Percentiles rank a stretch among this genome's conserved stretches.
phyloP scores from a whole-genome alignment of 2,888 invertebrate genomes.

The Pogonocherus hispidulus region DNA sequence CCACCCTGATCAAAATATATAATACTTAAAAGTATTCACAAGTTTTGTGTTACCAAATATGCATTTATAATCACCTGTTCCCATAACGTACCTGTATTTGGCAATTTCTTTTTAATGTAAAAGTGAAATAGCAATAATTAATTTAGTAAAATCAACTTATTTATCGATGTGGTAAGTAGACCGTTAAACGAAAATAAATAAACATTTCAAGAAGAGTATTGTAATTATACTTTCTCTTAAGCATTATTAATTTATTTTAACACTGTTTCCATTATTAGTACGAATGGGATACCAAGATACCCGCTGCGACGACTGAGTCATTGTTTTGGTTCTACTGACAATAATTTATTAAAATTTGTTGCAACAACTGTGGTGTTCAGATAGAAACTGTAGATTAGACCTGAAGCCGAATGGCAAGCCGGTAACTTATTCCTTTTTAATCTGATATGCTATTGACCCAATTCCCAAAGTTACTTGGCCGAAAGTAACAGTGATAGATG shows the following conservation, averaged over 20 bases:
- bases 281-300: not conserved
- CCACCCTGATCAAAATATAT: too few relatives aligned
- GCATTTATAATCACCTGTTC: too few relatives aligned
- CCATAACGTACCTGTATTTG: too few relatives aligned
- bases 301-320: not conserved
- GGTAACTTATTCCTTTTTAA: not conserved
- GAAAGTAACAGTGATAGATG: constrained; percentile 2
- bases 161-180: too few relatives aligned
- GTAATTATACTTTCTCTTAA: not conserved
- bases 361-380: not conserved
- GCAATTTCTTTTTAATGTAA: too few relatives aligned
- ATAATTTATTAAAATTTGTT: not conserved
- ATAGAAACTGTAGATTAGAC: not conserved
- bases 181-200: not conserved
- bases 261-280: not conserved
- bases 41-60: too few relatives aligned
- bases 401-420: not conserved
- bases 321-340: constrained; percentile 4
- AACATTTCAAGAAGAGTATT: not conserved
- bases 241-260: not conserved
- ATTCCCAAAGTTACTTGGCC: not conserved
- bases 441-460: constrained; percentile 2
- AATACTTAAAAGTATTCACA: too few relatives aligned
- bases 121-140: too few relatives aligned
- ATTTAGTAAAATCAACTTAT: too few relatives aligned